A percentile compares a stretch with the other conserved stretches of the same genome.
phyloP scores from a whole-genome alignment of 2,888 invertebrate species.

The Linnaemya vulpina region DNA sequence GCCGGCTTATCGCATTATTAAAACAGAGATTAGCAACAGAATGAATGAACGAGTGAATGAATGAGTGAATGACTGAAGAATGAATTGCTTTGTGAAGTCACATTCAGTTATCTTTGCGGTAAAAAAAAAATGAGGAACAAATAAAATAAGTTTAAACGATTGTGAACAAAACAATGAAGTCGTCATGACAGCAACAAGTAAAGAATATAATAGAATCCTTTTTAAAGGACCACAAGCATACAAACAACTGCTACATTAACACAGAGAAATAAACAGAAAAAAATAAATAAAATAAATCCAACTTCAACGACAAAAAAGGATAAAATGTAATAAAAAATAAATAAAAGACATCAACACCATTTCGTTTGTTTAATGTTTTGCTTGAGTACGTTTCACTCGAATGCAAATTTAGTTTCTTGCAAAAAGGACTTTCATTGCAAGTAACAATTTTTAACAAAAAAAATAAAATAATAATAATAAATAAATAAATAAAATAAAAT shows the following conservation, averaged over 20 bases:
- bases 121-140: slow-evolving; percentile 13
- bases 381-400: slow-evolving; percentile 27
- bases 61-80: slow-evolving; percentile 3
- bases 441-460: too few species aligned
- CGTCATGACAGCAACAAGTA: slow-evolving; percentile 68
- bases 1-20: slow-evolving; percentile 66
- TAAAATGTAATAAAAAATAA: slow-evolving; percentile 58
- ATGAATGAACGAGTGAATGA: slow-evolving; percentile 39
- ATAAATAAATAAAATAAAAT: too few species aligned
- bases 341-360: slow-evolving; percentile 50
- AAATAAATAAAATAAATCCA: slow-evolving; percentile 19
- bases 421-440: background rate
- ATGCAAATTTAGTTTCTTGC: background rate
- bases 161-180: slow-evolving; percentile 63
- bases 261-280: slow-evolving; percentile 34
- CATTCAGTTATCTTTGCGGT: slow-evolving; percentile 71
- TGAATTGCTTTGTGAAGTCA: slow-evolving; percentile 67
- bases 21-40: slow-evolving; percentile 51
- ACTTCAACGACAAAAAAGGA: slow-evolving; percentile 40
- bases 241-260: slow-evolving; percentile 48
- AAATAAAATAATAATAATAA: too few species aligned
- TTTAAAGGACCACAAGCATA: slow-evolving; percentile 61
- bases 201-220: slow-evolving; percentile 53
- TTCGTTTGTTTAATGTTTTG: slow-evolving; percentile 49
- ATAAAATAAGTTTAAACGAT: slow-evolving; percentile 51